Base-by-base conservation (phyloP, 2,113 vertebrate genomes). In the Antidorcas marsupialis region DNA sequence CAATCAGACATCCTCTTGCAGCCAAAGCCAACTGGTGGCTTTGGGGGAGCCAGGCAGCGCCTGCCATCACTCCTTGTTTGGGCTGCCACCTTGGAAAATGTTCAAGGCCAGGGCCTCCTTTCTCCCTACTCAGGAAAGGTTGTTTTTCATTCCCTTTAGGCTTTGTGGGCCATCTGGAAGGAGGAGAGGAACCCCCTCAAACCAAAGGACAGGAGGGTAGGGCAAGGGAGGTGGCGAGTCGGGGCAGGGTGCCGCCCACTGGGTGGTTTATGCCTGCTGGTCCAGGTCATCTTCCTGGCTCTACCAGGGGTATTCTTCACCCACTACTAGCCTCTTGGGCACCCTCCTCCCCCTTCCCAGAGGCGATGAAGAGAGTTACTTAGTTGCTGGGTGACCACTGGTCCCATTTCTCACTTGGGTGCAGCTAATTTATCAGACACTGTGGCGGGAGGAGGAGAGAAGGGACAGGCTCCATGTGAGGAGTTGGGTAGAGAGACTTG, bases 401-500 rank as follows among this genome's bases (percentile, higher is more conserved):
- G 33, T 64, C 39, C 27, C 55, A 10, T 33, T 87, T 74, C 8
- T 60, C 30, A 4, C 17, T 83, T 60, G 87, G 27, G n/a, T 1
- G 5, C n/a, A 30, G 89, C 64, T 36, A 27, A 67, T 9, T 16
- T 28, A 64, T 39, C 25, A 60, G 19, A 25, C 33, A 45, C 1
- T 9, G 16, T 45, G 16, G 74, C 0, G 3, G 2, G 17, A 25
- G 27, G 1, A 10, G 17, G 23, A 9, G 25, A 33, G 43, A 21
- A 27, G 1, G 36, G 28, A 9, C 45, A n/a, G 4, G 28, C 1
- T 11, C 12, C 2, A 6, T 8, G 55, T 3, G 53, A 9, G 33
- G 33, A 4, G 28, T 2, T 0, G 17, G 30, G 6, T 2, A 11
- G n/a, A 52, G 21, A 8, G 13, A 2, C 10, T 1, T 13, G n/a